phyloP scores from a whole-genome alignment of 2,113 vertebrate genomes.

The Aythya baeri region DNA sequence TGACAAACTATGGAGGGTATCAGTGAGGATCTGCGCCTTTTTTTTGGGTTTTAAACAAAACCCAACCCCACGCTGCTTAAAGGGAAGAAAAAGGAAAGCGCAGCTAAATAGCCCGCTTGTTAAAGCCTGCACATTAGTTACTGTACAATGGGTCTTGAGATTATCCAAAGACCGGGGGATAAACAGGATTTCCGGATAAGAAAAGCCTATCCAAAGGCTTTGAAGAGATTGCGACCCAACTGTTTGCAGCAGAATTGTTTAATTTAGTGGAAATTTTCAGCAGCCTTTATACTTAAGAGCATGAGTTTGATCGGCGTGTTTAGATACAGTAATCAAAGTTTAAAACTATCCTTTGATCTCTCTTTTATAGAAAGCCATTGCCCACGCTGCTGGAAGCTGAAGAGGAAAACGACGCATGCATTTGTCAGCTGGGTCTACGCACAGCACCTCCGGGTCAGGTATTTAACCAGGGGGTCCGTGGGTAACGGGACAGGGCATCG shows the following conservation, averaged over 20 bases:
- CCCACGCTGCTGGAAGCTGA: background rate
- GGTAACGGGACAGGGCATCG: background rate
- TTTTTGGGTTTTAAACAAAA: background rate
- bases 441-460: background rate
- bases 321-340: background rate
- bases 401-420: accelerated
- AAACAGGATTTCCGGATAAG: conserved; percentile 23
- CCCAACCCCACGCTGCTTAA: background rate
- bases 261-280: conserved; percentile 20
- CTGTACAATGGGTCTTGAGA: background rate
- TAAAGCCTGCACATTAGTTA: background rate
- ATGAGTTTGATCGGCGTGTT: background rate
- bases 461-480: background rate
- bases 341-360: background rate
- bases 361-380: background rate
- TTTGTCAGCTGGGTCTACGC: background rate
- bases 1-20: background rate
- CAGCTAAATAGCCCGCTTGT: background rate
- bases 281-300: background rate
- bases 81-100: background rate
- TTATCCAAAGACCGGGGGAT: background rate
- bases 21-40: background rate
- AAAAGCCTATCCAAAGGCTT: background rate
- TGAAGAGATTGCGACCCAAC: background rate
- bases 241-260: background rate